These are phyloP conservation scores for Nemopilema nomurai DNA, from an alignment of 30 jellyfish, hydroid and myxozoan genomes.

Conservation along the genomic window DNA sequence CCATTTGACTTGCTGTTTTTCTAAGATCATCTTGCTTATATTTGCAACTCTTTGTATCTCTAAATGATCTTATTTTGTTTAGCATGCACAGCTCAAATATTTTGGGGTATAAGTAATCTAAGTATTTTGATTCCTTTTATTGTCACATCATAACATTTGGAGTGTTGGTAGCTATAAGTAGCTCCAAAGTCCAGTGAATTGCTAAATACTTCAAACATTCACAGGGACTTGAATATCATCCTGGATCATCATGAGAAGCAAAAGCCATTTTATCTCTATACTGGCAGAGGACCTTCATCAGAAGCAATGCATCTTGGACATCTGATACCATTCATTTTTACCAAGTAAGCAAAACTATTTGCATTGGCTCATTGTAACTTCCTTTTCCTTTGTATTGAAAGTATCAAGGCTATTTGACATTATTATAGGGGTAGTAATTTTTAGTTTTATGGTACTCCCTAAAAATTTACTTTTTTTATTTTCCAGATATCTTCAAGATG, in stretches of 20 bases:
- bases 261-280: constrained; percentile 85
- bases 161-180: too few species aligned
- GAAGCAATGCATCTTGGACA: constrained; percentile 99
- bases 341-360: constrained; percentile 69
- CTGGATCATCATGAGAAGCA: constrained; percentile 78
- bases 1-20: too few species aligned
- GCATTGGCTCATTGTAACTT: background rate
- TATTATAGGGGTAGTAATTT: background rate
- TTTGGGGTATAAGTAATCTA: too few species aligned
- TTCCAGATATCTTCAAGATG: constrained; percentile 97
- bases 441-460: too few species aligned
- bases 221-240: constrained; percentile 88
- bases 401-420: background rate
- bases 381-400: background rate
- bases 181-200: too few species aligned
- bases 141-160: too few species aligned
- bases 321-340: constrained; percentile 91
- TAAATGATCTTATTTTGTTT: too few species aligned
- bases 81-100: too few species aligned
- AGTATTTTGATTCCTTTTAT: too few species aligned
- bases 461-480: too few species aligned
- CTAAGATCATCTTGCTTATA: too few species aligned
- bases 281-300: constrained; percentile 99
- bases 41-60: too few species aligned
- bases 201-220: background rate